Evolutionary conservation across 1,140 invertebrate genomes (phyloP).

Genomic region (Dreissena rostriformis): DNA sequence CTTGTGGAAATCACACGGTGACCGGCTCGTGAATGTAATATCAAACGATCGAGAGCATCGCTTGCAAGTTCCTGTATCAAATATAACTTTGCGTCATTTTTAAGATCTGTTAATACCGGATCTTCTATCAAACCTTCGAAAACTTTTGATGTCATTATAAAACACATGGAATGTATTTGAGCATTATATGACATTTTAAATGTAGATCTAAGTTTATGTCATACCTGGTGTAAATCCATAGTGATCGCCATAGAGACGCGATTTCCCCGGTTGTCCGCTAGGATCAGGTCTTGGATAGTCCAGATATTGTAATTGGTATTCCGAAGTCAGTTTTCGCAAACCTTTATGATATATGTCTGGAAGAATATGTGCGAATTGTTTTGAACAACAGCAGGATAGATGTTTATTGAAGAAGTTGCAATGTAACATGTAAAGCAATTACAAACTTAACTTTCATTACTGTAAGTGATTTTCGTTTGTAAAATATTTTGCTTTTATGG

Average conservation of each 20-base stretch:
- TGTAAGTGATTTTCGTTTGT: too few relatives aligned
- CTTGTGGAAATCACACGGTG: slow-evolving; percentile 23
- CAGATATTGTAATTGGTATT: neutral
- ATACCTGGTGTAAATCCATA: neutral
- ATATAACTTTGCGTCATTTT: too few relatives aligned
- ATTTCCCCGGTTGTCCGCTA: neutral
- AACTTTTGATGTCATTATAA: neutral
- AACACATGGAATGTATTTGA: neutral
- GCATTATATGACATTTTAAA: neutral
- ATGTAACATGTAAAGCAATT: too few relatives aligned
- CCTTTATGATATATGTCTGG: neutral
- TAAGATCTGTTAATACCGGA: too few relatives aligned
- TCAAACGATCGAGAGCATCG: slow-evolving; percentile 15
- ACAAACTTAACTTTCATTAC: too few relatives aligned
- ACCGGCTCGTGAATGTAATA: slow-evolving; percentile 3
- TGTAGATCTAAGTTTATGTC: neutral
- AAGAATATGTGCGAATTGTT: too few relatives aligned
- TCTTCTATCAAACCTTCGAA: neutral
- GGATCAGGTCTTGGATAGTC: neutral
- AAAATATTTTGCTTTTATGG: too few relatives aligned
- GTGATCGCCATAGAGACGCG: neutral
- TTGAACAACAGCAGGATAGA: too few relatives aligned
- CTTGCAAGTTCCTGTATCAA: slow-evolving; percentile 9
- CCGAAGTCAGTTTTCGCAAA: neutral
- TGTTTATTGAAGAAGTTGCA: too few relatives aligned